These are phyloP conservation scores for Takifugu bimaculatus DNA, from an alignment of 2,113 vertebrate species.

Conservation along the genomic window DNA sequence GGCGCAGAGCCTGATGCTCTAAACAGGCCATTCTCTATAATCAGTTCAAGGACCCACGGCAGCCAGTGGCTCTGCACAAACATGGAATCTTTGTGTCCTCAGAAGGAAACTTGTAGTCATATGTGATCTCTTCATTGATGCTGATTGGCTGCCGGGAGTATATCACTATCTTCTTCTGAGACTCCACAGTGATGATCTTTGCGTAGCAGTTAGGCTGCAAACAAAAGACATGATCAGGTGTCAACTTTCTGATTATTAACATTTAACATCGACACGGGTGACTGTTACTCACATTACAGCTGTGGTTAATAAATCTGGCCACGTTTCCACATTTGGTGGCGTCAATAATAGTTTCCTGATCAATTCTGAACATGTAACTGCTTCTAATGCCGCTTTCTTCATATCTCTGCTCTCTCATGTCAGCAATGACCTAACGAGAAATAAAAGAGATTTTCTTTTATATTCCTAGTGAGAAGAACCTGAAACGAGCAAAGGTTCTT, in stretches of 20 bases:
- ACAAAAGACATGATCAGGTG: slow-evolving; percentile 4
- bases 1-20: no score
- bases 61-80: slow-evolving; percentile 91
- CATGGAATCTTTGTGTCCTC: slow-evolving; percentile 99
- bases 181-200: slow-evolving; percentile 95
- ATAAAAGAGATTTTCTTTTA: slow-evolving; percentile 20
- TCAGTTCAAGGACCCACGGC: slow-evolving; percentile 92
- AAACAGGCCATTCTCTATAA: neutral
- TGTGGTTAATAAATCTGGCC: slow-evolving; percentile 96
- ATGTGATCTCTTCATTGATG: slow-evolving; percentile 95
- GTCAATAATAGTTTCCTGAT: slow-evolving; percentile 96
- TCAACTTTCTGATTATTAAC: neutral
- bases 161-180: slow-evolving; percentile 98
- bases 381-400: slow-evolving; percentile 95
- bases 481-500: neutral
- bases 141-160: slow-evolving; percentile 94
- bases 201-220: slow-evolving; percentile 97
- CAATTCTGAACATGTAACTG: slow-evolving; percentile 97
- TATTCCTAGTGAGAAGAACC: slow-evolving; percentile 34
- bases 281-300: slow-evolving; percentile 88
- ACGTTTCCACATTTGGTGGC: slow-evolving; percentile 96
- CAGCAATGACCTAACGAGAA: slow-evolving; percentile 85
- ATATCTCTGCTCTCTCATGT: slow-evolving; percentile 93
- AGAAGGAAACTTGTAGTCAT: slow-evolving; percentile 98
- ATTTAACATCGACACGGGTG: neutral